Evolutionary conservation across 2,797 vertebrate species (phyloP).

Genomic region (Valencia hispanica): DNA sequence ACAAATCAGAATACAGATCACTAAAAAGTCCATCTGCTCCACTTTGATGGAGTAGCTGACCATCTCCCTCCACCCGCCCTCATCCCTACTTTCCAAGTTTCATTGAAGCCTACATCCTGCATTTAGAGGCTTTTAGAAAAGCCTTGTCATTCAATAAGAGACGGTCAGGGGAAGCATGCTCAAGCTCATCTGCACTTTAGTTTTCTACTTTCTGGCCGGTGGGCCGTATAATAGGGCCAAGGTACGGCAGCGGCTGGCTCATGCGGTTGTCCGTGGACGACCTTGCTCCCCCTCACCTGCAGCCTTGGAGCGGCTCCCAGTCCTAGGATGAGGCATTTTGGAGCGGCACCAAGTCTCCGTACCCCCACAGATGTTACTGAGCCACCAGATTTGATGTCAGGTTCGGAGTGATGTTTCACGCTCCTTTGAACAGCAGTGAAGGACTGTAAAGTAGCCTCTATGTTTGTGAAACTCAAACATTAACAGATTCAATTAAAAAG

Average conservation of each 20-base stretch:
- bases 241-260: slow-evolving; percentile 76
- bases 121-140: slow-evolving; percentile 83
- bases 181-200: slow-evolving; percentile 72
- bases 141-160: slow-evolving; percentile 77
- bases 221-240: slow-evolving; percentile 67
- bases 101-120: slow-evolving; percentile 78
- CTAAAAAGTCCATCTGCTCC: slow-evolving; percentile 69
- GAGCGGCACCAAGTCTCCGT: slow-evolving; percentile 83
- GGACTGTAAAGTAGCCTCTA: slow-evolving; percentile 34
- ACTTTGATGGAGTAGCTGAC: slow-evolving; percentile 52
- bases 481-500: slow-evolving; percentile 13
- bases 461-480: slow-evolving; percentile 17
- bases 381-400: slow-evolving; percentile 84
- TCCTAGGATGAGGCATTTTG: slow-evolving; percentile 84
- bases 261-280: slow-evolving; percentile 84
- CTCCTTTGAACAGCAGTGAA: slow-evolving; percentile 46
- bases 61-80: slow-evolving; percentile 61
- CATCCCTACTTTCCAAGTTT: slow-evolving; percentile 56
- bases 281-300: slow-evolving; percentile 86
- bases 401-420: slow-evolving; percentile 78
- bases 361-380: slow-evolving; percentile 86
- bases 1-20: slow-evolving; percentile 52
- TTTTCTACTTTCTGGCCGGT: slow-evolving; percentile 70
- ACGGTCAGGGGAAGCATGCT: slow-evolving; percentile 71
- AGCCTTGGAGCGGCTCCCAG: slow-evolving; percentile 87